A percentile compares a stretch with the other conserved stretches of the same genome.
Evolutionary conservation across 2,888 invertebrate genomes (phyloP).

Genomic region (Onthophagus sagittarius): DNA sequence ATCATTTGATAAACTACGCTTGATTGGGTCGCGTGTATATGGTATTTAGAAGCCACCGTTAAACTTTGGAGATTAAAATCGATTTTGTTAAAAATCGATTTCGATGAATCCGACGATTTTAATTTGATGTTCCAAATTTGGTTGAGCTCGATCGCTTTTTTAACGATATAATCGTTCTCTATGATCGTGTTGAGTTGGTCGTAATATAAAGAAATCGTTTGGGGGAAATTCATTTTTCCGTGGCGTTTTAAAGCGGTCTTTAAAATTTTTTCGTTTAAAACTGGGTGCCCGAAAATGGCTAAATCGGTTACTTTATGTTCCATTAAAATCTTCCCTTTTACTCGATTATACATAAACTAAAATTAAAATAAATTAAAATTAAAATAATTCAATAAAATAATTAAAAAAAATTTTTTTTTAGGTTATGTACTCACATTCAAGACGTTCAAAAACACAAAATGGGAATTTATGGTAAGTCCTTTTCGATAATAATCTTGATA

Average conservation of each 20-base stretch:
- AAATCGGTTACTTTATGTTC: conserved; percentile 56
- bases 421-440: conserved; percentile 14
- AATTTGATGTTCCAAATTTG: conserved; percentile 43
- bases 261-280: conserved; percentile 55
- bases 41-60: conserved; percentile 41
- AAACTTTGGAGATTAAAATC: conserved; percentile 34
- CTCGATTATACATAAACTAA: conserved; percentile 18
- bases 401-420: too few relatives aligned
- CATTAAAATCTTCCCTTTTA: conserved; percentile 48
- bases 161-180: conserved; percentile 40
- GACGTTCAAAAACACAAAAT: conserved; percentile 16
- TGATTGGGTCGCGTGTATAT: conserved; percentile 50
- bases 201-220: not conserved
- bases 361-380: too few relatives aligned
- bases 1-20: conserved; percentile 56
- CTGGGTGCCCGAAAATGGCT: conserved; percentile 60
- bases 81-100: conserved; percentile 45
- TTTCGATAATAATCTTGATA: not conserved
- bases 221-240: conserved; percentile 33
- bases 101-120: conserved; percentile 33
- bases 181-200: conserved; percentile 39
- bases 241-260: conserved; percentile 51
- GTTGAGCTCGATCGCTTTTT: conserved; percentile 40
- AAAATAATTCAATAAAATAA: too few relatives aligned
- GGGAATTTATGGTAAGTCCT: not conserved